Evolutionary conservation across 1,140 invertebrate species (phyloP).

Genomic region (Dermatophagoides farinae): DNA sequence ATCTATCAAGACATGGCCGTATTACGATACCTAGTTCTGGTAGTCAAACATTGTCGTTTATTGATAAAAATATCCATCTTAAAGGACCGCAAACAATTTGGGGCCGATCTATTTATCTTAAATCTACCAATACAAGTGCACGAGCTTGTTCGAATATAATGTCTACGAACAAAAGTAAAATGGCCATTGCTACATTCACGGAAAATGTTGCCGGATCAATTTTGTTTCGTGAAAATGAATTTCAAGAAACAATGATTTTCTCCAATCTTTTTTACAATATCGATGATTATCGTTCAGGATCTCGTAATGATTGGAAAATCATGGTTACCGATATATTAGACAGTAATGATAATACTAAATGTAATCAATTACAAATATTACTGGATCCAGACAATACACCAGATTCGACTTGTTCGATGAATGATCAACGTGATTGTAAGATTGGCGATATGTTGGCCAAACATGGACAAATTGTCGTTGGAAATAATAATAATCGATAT

Average conservation of each 20-base stretch:
- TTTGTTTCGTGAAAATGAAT: constrained; percentile 44
- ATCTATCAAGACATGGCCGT: constrained; percentile 27
- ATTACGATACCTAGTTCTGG: constrained; percentile 14
- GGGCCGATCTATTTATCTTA: constrained; percentile 23
- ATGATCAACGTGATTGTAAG: constrained; percentile 25
- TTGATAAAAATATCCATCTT: constrained; percentile 20
- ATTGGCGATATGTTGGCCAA: constrained; percentile 58
- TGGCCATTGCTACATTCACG: constrained; percentile 58
- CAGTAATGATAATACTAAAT: constrained; percentile 12
- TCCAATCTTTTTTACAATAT: constrained; percentile 34
- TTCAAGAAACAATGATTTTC: constrained; percentile 46
- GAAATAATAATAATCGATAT: constrained; percentile 21
- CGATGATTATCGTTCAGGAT: constrained; percentile 25
- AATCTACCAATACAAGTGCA: constrained; percentile 16
- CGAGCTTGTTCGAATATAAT: constrained; percentile 21
- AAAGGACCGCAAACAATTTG: constrained; percentile 24
- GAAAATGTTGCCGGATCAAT: constrained; percentile 48
- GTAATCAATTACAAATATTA: constrained; percentile 53
- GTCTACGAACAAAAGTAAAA: constrained; percentile 40
- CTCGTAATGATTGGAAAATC: constrained; percentile 60
- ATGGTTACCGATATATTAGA: constrained; percentile 73
- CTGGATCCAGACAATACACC: constrained; percentile 58
- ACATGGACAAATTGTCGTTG: constrained; percentile 40
- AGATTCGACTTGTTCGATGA: constrained; percentile 26
- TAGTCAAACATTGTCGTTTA: constrained; percentile 18